Evolutionary conservation across 2,113 vertebrate species (phyloP), one percentile per base, ranked within the genome.

Genomic region (Panurus biarmicus): DNA sequence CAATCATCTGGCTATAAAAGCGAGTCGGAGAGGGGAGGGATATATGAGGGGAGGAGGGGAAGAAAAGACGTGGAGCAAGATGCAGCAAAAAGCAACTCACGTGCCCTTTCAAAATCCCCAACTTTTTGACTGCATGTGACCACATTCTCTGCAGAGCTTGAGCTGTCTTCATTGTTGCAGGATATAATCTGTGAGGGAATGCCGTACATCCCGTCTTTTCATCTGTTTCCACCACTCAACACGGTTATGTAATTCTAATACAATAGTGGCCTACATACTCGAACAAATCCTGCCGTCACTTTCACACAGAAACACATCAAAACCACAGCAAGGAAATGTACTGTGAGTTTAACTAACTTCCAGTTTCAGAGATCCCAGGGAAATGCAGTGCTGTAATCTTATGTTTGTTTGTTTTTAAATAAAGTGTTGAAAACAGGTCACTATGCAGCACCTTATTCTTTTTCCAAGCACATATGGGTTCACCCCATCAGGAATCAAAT

Each of bases 181-280:
- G 86, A 75, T 95, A 89, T 74, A 65, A 89, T 84, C 93, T 93
- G 90, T 91, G 87, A 84, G 75, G 69, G 93, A 90, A 77, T 21
- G 90, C 94, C 21, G 95, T 61, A 83, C 93, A 94, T 91, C 94
- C 96, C 14, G 93, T 88, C 97, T 96, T 96, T 96, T 97, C 96
- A 87, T 97, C 97, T 96, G 97, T 95, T 96, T 96, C 95, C 92
- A 98, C 96, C 97, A 97, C 97, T 97, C 97, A 98, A 98, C 97
- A 84, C 16, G 89, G 98, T 99, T 99, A 99, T 97, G 97, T 98
- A 98, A 99, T 97, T 98, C 97, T 97, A 98, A 98, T 98, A 98
- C 98, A 98, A 98, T 98, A 98, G 98, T 98, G 98, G 98, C 98
- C 98, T 99, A 99, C 98, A 99, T 99, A 98, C 98, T 96, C 93